Conservation (phyloP, 2,888 invertebrate genomes). For the Yponomeuta evonymella region DNA sequence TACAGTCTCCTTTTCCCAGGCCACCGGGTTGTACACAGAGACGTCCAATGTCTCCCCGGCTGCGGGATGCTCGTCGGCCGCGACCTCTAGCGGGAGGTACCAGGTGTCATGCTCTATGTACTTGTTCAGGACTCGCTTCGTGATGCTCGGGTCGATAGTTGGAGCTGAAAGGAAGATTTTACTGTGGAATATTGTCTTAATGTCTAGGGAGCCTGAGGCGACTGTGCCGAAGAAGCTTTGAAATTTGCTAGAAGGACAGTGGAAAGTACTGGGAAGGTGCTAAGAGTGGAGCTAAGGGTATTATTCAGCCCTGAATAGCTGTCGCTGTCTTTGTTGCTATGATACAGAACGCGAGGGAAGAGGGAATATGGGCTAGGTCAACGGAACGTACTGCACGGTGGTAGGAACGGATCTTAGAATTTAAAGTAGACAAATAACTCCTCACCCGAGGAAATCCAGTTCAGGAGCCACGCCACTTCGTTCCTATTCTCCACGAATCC, state of each 20-base stretch:
- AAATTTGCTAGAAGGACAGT: too few relatives aligned
- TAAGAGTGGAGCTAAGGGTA: too few relatives aligned
- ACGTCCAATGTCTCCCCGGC: conserved; percentile 47
- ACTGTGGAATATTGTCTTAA: too few relatives aligned
- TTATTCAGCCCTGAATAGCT: too few relatives aligned
- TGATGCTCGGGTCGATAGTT: conserved; percentile 35
- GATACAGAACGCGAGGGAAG: too few relatives aligned
- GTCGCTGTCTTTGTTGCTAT: too few relatives aligned
- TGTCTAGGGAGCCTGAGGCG: too few relatives aligned
- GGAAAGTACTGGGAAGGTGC: too few relatives aligned
- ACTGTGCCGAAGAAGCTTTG: too few relatives aligned
- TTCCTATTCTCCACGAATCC: neutral
- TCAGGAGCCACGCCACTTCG: neutral
- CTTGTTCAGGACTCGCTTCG: conserved; percentile 44
- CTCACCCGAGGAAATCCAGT: neutral
- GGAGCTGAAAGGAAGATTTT: conserved; percentile 33
- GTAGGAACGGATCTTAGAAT: too few relatives aligned
- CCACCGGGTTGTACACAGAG: conserved; percentile 54
- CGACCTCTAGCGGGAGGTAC: conserved; percentile 62
- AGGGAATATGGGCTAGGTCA: too few relatives aligned
- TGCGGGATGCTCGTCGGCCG: conserved; percentile 33
- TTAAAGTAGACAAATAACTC: neutral
- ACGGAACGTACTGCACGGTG: too few relatives aligned
- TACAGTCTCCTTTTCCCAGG: conserved; percentile 50
- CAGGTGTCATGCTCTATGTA: conserved; percentile 73